phyloP scores from a whole-genome alignment of 2,113 vertebrate genomes.

The Paraplagusia blochii region DNA sequence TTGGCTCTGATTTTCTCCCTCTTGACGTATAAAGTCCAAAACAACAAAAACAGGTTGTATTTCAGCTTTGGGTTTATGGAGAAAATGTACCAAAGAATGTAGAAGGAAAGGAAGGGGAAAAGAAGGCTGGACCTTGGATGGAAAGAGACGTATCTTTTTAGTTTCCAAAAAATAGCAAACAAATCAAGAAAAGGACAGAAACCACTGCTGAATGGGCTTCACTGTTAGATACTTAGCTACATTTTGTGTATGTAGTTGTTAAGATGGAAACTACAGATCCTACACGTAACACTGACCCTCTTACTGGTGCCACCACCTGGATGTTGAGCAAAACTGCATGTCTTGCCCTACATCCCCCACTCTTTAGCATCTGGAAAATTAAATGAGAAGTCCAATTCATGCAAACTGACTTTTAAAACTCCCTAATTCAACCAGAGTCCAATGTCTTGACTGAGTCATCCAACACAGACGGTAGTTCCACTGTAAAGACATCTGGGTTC shows the following conservation, averaged over 20 bases:
- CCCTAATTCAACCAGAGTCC: not conserved
- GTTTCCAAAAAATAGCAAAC: no score
- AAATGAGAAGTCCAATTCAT: constrained; percentile 11
- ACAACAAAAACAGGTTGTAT: no score
- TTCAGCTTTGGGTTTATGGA: no score
- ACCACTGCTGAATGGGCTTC: no score
- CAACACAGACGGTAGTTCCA: constrained; percentile 68
- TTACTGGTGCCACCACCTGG: constrained; percentile 81
- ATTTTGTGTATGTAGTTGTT: constrained; percentile 73
- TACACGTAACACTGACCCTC: constrained; percentile 78
- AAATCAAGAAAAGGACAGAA: no score
- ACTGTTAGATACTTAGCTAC: no score
- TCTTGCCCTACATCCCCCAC: constrained; percentile 69
- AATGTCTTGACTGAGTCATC: constrained; percentile 58
- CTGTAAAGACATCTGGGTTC: constrained; percentile 61
- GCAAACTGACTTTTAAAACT: constrained; percentile 18
- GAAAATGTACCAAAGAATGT: no score
- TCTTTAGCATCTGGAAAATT: constrained; percentile 65
- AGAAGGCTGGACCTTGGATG: no score
- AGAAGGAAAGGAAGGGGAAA: no score
- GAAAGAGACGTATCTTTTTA: no score
- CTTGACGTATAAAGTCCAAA: no score
- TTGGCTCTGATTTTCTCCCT: no score
- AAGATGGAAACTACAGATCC: constrained; percentile 74
- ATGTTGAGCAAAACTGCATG: constrained; percentile 83